Evolutionary conservation across 1,140 invertebrate genomes (phyloP).

Genomic region (Drosophila bifasciata): DNA sequence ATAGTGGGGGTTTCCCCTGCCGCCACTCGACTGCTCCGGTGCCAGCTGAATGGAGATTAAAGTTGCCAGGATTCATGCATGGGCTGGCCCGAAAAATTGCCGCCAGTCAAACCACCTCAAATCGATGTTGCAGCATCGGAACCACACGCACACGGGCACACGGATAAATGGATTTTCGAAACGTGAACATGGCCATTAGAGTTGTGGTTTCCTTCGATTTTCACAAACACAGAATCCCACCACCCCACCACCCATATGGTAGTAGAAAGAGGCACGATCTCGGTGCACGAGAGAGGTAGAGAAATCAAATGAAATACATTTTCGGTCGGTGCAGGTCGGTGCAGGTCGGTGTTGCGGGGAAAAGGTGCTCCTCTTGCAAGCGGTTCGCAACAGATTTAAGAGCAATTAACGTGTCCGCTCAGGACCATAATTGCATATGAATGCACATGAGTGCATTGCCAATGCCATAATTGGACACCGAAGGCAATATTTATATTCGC

Average conservation of each 20-base stretch:
- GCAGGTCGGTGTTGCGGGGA: too few species aligned
- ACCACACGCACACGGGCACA: background rate
- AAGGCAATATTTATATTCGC: constrained; percentile 45
- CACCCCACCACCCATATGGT: background rate
- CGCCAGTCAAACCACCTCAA: constrained; percentile 4
- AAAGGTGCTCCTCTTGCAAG: constrained; percentile 2
- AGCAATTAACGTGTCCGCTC: constrained; percentile 62
- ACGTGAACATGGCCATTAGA: constrained; percentile 8
- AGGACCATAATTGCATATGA: constrained; percentile 65
- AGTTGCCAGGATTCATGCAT: constrained; percentile 7
- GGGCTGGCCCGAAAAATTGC: constrained; percentile 8
- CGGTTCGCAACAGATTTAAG: constrained; percentile 56
- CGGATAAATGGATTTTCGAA: constrained; percentile 2
- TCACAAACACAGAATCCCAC: too few species aligned
- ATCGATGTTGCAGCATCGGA: constrained; percentile 30
- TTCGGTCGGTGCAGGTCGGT: background rate
- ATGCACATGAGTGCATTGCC: constrained; percentile 55
- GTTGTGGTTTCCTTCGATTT: constrained; percentile 7
- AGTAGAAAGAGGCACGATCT: background rate
- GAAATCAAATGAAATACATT: constrained; percentile 31
- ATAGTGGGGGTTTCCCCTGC: constrained; percentile 26
- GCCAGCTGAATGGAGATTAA: constrained; percentile 8
- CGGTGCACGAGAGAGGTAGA: background rate
- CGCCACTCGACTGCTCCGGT: background rate
- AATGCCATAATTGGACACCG: constrained; percentile 43